These are phyloP conservation scores for Mirza zaza DNA, from an alignment of 2,113 vertebrate genomes.

Conservation along the genomic window DNA sequence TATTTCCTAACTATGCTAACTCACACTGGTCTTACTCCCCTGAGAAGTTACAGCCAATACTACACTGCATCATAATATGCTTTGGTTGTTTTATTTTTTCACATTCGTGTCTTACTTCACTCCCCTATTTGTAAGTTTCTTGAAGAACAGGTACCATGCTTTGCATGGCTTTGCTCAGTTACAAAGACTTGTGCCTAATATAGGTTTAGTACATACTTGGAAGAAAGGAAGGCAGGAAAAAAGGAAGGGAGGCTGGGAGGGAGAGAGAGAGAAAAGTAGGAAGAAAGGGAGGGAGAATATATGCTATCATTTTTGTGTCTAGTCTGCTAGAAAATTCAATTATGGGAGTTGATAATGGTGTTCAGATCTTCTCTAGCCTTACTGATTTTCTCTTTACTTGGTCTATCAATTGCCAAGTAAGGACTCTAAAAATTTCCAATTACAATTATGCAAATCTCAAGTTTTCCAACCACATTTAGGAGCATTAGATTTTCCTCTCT, in stretches of 20 bases:
- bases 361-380: neutral
- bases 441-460: neutral
- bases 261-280: neutral
- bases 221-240: too few species aligned
- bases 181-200: neutral
- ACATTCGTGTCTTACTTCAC: neutral
- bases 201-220: neutral
- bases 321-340: neutral
- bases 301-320: neutral
- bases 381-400: neutral
- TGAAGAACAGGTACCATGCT: neutral
- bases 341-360: neutral
- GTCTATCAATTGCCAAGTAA: neutral
- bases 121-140: neutral
- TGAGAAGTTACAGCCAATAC: neutral
- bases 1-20: neutral
- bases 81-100: neutral
- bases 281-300: fast-evolving
- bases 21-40: neutral
- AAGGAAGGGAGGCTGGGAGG: neutral
- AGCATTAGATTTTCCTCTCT: neutral
- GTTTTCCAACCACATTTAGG: neutral
- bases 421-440: neutral
- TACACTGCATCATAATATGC: neutral
- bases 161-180: neutral